Conservation (phyloP, 2,797 vertebrate species). For the Microctenopoma stevenorrisi region DNA sequence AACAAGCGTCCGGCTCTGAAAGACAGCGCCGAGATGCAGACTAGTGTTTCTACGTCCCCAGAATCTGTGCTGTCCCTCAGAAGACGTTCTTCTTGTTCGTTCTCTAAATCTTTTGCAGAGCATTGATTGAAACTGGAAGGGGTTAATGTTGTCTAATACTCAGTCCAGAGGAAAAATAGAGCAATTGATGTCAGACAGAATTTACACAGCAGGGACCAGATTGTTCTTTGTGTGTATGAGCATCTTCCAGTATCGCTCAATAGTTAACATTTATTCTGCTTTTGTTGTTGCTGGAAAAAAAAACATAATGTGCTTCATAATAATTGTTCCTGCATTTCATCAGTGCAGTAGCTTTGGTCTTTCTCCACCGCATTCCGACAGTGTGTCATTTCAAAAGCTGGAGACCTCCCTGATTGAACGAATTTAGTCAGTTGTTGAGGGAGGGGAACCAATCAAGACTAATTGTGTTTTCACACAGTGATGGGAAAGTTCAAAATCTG, state of each 20-base stretch:
- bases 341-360: constrained; percentile 4
- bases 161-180: constrained; percentile 22
- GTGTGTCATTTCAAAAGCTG: constrained; percentile 32
- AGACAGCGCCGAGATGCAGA: constrained; percentile 38
- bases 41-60: constrained; percentile 48
- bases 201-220: constrained; percentile 12
- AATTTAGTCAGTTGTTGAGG: constrained; percentile 20
- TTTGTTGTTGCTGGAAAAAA: not conserved
- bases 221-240: constrained; percentile 4
- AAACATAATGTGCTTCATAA: not conserved
- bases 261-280: constrained; percentile 23
- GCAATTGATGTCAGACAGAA: constrained; percentile 26
- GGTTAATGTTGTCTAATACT: constrained; percentile 30
- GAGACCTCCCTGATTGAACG: constrained; percentile 42
- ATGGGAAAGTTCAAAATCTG: constrained; percentile 33
- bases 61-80: constrained; percentile 37
- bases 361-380: constrained; percentile 26
- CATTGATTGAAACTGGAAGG: constrained; percentile 61
- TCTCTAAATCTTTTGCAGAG: constrained; percentile 48
- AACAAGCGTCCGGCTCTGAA: constrained; percentile 64
- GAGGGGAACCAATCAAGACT: constrained; percentile 50
- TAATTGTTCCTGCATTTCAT: not conserved
- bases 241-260: constrained; percentile 9
- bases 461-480: constrained; percentile 47
- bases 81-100: constrained; percentile 30